A percentile compares a stretch with the other conserved stretches of the same genome.
phyloP scores from a whole-genome alignment of 2,888 invertebrate species.

The Helicoverpa assulta region DNA sequence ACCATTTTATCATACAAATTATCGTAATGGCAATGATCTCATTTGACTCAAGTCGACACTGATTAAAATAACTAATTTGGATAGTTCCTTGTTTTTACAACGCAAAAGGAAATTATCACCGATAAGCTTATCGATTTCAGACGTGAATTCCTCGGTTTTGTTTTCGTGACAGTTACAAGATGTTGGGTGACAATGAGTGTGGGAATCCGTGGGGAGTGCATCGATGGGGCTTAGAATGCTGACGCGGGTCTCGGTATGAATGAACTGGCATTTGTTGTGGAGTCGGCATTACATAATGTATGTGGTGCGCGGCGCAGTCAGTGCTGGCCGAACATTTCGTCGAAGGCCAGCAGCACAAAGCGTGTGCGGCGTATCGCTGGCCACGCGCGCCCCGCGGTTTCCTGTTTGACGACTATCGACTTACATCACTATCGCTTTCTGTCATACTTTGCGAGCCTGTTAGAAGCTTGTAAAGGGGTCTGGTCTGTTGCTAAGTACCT shows the following conservation, averaged over 20 bases:
- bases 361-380: constrained; percentile 82
- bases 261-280: constrained; percentile 83
- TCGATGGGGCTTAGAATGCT: constrained; percentile 73
- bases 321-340: constrained; percentile 83
- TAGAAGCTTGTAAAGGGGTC: constrained; percentile 88
- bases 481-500: constrained; percentile 85
- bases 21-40: constrained; percentile 86
- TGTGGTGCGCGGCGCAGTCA: constrained; percentile 73
- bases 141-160: constrained; percentile 41
- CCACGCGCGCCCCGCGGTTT: constrained; percentile 88
- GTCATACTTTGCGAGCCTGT: constrained; percentile 85
- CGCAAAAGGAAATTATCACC: constrained; percentile 83
- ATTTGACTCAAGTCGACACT: constrained; percentile 77
- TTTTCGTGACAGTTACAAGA: constrained; percentile 54
- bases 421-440: constrained; percentile 90
- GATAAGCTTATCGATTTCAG: constrained; percentile 76
- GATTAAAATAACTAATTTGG: constrained; percentile 78
- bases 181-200: constrained; percentile 63
- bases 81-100: constrained; percentile 80
- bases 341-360: constrained; percentile 86
- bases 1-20: constrained; percentile 73
- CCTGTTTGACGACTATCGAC: constrained; percentile 90
- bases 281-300: constrained; percentile 83
- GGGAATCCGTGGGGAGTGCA: constrained; percentile 66
- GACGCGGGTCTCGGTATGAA: constrained; percentile 81